Percentiles rank a stretch among this genome's conserved stretches.
Evolutionary conservation across 2,797 vertebrate species (phyloP).

Genomic region (Hipposideros larvatus): DNA sequence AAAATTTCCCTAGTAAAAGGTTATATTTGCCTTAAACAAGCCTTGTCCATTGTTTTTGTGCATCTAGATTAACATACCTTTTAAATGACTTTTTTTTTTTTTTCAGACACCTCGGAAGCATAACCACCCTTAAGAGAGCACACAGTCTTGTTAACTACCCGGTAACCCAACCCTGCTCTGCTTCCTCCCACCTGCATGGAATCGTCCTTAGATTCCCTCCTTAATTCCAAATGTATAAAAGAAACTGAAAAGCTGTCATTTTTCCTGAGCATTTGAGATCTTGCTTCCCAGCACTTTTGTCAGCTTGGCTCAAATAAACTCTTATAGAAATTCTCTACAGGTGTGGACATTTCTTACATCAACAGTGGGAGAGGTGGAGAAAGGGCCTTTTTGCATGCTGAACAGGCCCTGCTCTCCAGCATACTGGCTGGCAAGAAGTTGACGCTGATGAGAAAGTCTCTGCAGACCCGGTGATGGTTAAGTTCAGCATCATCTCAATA

Average conservation of each 20-base stretch:
- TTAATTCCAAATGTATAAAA: neutral
- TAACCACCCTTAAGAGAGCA: neutral
- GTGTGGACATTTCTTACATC: neutral
- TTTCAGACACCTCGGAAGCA: neutral
- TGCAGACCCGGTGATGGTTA: neutral
- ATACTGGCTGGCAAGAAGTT: neutral
- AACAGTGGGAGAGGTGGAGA: neutral
- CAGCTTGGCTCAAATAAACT: neutral
- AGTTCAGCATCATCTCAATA: neutral
- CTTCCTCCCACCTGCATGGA: neutral
- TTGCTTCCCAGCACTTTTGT: neutral
- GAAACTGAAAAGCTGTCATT: neutral
- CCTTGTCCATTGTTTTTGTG: neutral
- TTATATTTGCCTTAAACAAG: neutral
- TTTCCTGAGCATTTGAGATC: neutral
- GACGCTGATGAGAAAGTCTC: neutral
- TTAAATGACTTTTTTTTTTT: neutral
- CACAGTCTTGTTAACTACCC: neutral
- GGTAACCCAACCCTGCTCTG: neutral
- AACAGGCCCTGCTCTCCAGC: neutral
- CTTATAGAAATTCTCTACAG: neutral
- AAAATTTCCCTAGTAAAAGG: neutral
- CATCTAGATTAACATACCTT: neutral
- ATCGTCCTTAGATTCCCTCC: neutral
- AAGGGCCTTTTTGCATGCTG: neutral